Conservation (phyloP, 2,797 vertebrate genomes). For the Passerculus sandwichensis region DNA sequence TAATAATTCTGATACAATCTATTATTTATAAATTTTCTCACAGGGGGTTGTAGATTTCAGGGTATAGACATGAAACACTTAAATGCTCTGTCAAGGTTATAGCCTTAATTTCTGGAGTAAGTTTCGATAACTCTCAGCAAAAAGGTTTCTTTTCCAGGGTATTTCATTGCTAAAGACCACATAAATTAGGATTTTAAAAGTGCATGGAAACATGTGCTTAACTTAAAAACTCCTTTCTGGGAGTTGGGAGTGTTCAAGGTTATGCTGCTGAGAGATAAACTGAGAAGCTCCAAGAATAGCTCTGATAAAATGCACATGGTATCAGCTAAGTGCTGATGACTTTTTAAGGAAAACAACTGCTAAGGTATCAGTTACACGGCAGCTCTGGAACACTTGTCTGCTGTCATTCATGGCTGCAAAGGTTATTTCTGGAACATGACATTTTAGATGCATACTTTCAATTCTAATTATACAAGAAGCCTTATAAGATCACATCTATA, state of each 20-base stretch:
- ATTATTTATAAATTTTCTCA: not conserved
- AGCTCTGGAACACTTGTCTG: slow-evolving; percentile 91
- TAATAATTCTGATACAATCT: not conserved
- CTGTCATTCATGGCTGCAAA: slow-evolving; percentile 83
- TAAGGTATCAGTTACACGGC: slow-evolving; percentile 85
- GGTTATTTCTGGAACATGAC: slow-evolving; percentile 91
- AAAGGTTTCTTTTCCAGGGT: not conserved
- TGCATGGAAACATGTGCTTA: slow-evolving; percentile 40
- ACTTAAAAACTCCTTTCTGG: slow-evolving; percentile 45
- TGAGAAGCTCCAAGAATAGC: slow-evolving; percentile 89
- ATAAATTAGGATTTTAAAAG: slow-evolving; percentile 3
- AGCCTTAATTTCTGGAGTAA: not conserved
- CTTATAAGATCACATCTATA: slow-evolving; percentile 64
- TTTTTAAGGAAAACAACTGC: slow-evolving; percentile 99
- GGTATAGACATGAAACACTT: not conserved
- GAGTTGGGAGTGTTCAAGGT: slow-evolving; percentile 79
- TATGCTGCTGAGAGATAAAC: slow-evolving; percentile 83
- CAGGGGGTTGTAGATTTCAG: not conserved
- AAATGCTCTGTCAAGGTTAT: not conserved
- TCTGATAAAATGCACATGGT: slow-evolving; percentile 87
- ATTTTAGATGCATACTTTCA: slow-evolving; percentile 82
- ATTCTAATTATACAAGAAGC: slow-evolving; percentile 72
- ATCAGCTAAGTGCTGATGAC: slow-evolving; percentile 86
- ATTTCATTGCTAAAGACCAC: not conserved
- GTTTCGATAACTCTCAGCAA: not conserved